Percentiles rank a stretch among this genome's conserved stretches.
These are phyloP conservation scores for Lagopus muta DNA, from an alignment of 2,113 vertebrate genomes.

Conservation along the genomic window DNA sequence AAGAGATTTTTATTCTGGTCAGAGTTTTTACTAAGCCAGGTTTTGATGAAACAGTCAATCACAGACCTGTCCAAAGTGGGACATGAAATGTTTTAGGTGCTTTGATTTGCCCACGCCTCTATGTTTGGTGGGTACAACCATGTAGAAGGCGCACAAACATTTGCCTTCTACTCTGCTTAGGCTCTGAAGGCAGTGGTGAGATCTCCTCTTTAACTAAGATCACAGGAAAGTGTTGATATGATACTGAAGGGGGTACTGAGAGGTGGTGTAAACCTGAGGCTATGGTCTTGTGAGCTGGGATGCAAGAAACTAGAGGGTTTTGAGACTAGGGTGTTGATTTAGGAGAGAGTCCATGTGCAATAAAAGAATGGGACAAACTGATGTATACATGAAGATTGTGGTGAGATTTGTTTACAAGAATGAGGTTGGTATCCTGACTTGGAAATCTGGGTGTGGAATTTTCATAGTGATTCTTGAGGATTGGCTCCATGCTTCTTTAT, in stretches of 20 bases:
- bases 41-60: not conserved
- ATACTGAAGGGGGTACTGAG: not conserved
- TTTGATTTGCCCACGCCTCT: not conserved
- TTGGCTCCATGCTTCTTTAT: not conserved
- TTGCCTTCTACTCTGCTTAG: not conserved
- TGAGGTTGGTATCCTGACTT: not conserved
- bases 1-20: not conserved
- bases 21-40: not conserved
- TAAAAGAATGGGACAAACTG: not conserved
- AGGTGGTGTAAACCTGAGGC: not conserved
- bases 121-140: not conserved
- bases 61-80: not conserved
- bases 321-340: not conserved
- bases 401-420: not conserved
- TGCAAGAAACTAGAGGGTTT: not conserved
- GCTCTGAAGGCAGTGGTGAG: not conserved
- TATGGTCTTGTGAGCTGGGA: not conserved
- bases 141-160: not conserved
- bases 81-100: not conserved
- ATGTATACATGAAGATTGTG: not conserved
- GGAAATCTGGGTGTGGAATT: not conserved
- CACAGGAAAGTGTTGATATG: not conserved
- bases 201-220: not conserved
- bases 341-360: not conserved
- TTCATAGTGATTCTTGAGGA: not conserved